Percentiles rank a stretch among this genome's conserved stretches.
phyloP scores from a whole-genome alignment of 1,140 invertebrate genomes.

The Temnothorax curvispinosus region DNA sequence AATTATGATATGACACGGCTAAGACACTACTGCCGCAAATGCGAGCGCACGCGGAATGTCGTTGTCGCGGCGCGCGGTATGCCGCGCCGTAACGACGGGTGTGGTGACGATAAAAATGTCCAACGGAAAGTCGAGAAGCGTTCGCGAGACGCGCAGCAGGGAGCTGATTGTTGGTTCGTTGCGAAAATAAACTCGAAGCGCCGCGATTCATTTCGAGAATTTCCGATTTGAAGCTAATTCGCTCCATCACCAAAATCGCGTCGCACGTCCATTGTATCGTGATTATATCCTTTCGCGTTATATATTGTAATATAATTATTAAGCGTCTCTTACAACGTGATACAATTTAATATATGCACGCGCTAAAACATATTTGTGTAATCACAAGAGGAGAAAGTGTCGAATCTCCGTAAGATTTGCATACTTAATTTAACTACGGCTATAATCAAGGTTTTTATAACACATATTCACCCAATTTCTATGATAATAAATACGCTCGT shows the following conservation, averaged over 20 bases:
- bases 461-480: conserved; percentile 3
- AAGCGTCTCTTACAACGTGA: not conserved
- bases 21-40: too few relatives aligned
- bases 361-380: not conserved
- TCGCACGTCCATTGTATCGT: not conserved
- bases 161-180: not conserved
- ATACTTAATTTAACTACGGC: not conserved
- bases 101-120: conserved; percentile 14
- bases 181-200: not conserved
- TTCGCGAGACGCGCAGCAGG: not conserved
- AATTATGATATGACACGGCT: conserved; percentile 27
- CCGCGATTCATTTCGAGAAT: not conserved
- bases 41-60: not conserved
- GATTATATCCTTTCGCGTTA: not conserved
- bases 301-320: not conserved
- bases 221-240: not conserved
- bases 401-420: conserved; percentile 23
- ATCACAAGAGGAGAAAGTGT: not conserved
- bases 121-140: not conserved
- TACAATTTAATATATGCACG: conserved; percentile 11
- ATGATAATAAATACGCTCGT: conserved; percentile 36
- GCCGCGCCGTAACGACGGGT: not conserved
- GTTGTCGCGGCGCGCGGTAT: not conserved
- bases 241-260: not conserved
- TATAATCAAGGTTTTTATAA: conserved; percentile 17